Evolutionary conservation across 1,140 invertebrate species (phyloP), one percentile per base, ranked within the genome.

Genomic region (Parasteatoda tepidariorum): DNA sequence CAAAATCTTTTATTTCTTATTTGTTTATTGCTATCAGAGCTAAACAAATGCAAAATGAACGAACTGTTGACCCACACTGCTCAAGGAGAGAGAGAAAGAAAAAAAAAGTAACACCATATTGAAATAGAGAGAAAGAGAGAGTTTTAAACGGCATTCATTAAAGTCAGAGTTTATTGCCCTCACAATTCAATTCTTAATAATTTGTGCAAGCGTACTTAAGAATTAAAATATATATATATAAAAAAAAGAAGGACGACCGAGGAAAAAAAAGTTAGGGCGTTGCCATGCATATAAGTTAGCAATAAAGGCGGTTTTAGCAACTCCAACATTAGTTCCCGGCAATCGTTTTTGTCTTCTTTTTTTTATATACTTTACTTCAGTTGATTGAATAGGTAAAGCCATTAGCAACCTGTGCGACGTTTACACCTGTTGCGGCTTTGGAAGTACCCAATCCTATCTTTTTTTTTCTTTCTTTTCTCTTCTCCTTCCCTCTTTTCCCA

Each of bases 391-490:
- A 55, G 71, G 54, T 34, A 61, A 28, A 38, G 30, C 54, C 71
- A 74, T 74, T 74, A 74, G 71, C 61, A 55, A 74, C 55, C 55
- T 61, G 31, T 57, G 24, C 55, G 54, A 34, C 71, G 54, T 74
- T 74, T 74, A 74, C 71, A 74, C 71, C 71, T 74, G 55, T 74
- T 74, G 55, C 54, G 62, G n/a, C 24, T 71, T 24, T 71, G 30
- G 24, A 48, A 22, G 33, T 34, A 67, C 38, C 18, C n/a, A 15
- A 67, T 24, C 5, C 26, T 55, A n/a, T 31, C 48, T 71, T 55
- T 64, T 64, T 31, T 28, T n/a, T 64, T 31, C 31, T 33, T 64
- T 31, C 26, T 2, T 61, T 18, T 61, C 22, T 68, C 13, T 22
- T 55, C 48, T 55, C 48, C 22, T 3, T 22, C 48, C 13, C 22